Conservation (phyloP, 2,113 vertebrate genomes). For the Pseudolaguvia tuberculata region DNA sequence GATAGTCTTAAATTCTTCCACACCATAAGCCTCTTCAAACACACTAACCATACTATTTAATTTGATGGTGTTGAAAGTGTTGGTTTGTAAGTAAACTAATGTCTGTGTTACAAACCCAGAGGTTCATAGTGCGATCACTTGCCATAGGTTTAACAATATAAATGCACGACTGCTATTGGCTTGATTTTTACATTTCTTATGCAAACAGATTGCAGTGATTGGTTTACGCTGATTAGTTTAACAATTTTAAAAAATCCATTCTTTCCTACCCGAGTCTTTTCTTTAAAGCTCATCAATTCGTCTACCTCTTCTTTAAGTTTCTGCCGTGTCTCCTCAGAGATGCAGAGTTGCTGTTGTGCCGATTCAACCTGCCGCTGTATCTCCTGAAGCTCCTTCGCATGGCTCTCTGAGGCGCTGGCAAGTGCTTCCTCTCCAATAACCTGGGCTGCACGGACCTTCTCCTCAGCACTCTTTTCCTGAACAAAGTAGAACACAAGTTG, state of each 20-base stretch:
- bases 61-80: no score
- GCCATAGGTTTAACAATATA: neutral
- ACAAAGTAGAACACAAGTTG: neutral
- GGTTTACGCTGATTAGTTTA: neutral
- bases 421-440: constrained; percentile 67
- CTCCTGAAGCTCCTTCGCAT: constrained; percentile 61
- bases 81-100: no score
- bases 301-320: constrained; percentile 70
- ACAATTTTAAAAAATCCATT: neutral
- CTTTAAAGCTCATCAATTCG: constrained; percentile 74
- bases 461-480: constrained; percentile 66
- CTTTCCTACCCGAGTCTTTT: constrained; percentile 74
- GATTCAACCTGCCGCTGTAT: constrained; percentile 64
- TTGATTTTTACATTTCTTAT: no score
- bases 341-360: constrained; percentile 65
- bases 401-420: constrained; percentile 64
- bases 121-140: neutral
- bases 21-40: no score
- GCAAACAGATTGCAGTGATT: no score
- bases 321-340: constrained; percentile 59
- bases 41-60: no score
- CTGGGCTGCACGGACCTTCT: constrained; percentile 73
- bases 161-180: neutral
- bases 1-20: no score
- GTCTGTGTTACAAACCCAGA: neutral